Conservation (phyloP, 35 echinoderm and acorn worm species). For the Anneissia japonica region DNA sequence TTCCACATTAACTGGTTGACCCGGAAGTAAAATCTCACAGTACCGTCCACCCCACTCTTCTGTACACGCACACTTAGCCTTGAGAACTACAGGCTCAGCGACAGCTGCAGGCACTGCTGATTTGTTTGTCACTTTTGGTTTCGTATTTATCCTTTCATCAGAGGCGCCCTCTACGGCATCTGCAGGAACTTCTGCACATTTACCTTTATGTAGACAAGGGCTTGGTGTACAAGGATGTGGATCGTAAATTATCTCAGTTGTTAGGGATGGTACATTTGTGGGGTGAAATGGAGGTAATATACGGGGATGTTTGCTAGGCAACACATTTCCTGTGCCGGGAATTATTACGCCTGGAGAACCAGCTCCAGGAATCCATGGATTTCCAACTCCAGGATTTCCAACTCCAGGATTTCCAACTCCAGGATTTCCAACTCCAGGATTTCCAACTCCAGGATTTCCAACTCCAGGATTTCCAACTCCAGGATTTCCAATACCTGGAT, state of each 20-base stretch:
- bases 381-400: neutral
- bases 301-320: neutral
- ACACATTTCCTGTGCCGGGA: neutral
- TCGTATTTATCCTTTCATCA: neutral
- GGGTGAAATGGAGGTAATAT: too few relatives aligned
- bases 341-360: too few relatives aligned
- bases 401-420: too few relatives aligned
- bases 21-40: conserved; percentile 64
- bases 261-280: neutral
- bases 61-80: conserved; percentile 40
- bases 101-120: neutral
- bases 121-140: neutral
- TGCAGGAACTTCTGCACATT: conserved; percentile 34
- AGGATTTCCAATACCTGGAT: neutral
- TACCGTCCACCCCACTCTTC: conserved; percentile 54
- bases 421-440: neutral
- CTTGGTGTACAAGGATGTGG: conserved; percentile 56
- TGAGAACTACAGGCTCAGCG: neutral
- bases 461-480: too few relatives aligned
- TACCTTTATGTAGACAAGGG: conserved; percentile 68
- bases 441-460: neutral
- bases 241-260: neutral
- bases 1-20: conserved; percentile 38
- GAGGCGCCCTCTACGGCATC: too few relatives aligned
- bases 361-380: neutral